Conservation (phyloP, 2,113 vertebrate genomes). For the Carettochelys insculpta region DNA sequence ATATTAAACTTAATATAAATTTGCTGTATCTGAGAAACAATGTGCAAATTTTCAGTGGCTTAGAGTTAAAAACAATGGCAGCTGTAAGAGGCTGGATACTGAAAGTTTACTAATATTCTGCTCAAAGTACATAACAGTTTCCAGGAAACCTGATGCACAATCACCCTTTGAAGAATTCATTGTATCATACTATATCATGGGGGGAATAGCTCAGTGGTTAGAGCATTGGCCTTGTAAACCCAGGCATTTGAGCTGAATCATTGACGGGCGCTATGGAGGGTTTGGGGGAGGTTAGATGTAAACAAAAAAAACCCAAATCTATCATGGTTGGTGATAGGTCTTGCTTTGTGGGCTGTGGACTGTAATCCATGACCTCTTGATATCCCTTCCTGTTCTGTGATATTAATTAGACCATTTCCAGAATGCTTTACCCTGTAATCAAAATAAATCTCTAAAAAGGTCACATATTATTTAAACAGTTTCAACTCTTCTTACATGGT, state of each 20-base stretch:
- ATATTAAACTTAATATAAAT: not conserved
- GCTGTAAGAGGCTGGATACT: not conserved
- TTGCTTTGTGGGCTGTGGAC: too few species aligned
- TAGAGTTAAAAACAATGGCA: not conserved
- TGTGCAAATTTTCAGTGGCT: slow-evolving; percentile 11
- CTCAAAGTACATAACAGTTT: not conserved
- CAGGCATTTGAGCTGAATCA: too few species aligned
- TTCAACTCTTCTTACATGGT: not conserved
- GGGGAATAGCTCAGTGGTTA: too few species aligned
- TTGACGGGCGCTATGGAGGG: too few species aligned
- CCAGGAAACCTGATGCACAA: not conserved
- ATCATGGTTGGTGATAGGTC: too few species aligned
- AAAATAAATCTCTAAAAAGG: slow-evolving; percentile 7
- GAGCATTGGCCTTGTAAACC: too few species aligned
- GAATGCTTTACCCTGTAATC: not conserved
- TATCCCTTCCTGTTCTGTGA: too few species aligned
- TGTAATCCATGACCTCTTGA: too few species aligned
- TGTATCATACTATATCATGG: too few species aligned
- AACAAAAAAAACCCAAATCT: too few species aligned
- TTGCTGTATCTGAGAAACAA: not conserved
- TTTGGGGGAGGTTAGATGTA: too few species aligned
- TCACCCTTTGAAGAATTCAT: not conserved
- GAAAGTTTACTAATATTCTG: not conserved
- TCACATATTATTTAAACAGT: not conserved
- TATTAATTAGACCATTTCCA: too few species aligned